Conservation (phyloP, 2,888 invertebrate species). For the Ectemnius lituratus region DNA sequence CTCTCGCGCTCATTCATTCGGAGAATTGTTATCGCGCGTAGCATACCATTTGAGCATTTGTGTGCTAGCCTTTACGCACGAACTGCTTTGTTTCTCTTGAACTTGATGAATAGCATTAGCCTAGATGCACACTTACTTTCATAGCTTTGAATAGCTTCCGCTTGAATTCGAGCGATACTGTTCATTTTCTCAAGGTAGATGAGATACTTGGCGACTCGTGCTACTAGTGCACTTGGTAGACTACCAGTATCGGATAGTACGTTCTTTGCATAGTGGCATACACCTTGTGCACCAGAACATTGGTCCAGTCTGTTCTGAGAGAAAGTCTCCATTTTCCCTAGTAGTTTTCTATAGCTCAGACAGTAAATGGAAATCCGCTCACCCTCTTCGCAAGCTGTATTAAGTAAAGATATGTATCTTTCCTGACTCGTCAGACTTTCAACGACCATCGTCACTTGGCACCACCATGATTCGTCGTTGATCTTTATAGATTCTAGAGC, state of each 20-base stretch:
- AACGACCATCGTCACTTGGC: conserved; percentile 65
- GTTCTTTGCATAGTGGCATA: conserved; percentile 63
- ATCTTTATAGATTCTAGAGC: conserved; percentile 56
- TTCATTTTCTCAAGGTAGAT: conserved; percentile 55
- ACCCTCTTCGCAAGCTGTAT: conserved; percentile 57
- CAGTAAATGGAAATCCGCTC: conserved; percentile 58
- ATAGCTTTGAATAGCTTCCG: too few species aligned
- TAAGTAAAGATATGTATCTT: conserved; percentile 56
- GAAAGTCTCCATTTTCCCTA: conserved; percentile 53
- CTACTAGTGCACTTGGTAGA: conserved; percentile 62
- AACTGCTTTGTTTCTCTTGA: too few species aligned
- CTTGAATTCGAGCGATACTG: conserved; percentile 53
- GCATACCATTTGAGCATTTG: too few species aligned
- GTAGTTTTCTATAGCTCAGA: conserved; percentile 58
- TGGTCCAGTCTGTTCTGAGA: conserved; percentile 57
- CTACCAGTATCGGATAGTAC: conserved; percentile 38
- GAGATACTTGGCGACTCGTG: conserved; percentile 68
- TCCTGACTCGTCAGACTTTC: conserved; percentile 59
- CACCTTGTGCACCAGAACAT: conserved; percentile 50
- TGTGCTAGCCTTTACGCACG: too few species aligned
- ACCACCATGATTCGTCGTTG: conserved; percentile 69
- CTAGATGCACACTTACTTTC: too few species aligned
- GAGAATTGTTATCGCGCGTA: too few species aligned
- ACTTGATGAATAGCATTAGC: too few species aligned
- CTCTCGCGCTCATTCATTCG: too few species aligned